Evolutionary conservation across 2,888 invertebrate species (phyloP).

Genomic region (Thera obeliscata): DNA sequence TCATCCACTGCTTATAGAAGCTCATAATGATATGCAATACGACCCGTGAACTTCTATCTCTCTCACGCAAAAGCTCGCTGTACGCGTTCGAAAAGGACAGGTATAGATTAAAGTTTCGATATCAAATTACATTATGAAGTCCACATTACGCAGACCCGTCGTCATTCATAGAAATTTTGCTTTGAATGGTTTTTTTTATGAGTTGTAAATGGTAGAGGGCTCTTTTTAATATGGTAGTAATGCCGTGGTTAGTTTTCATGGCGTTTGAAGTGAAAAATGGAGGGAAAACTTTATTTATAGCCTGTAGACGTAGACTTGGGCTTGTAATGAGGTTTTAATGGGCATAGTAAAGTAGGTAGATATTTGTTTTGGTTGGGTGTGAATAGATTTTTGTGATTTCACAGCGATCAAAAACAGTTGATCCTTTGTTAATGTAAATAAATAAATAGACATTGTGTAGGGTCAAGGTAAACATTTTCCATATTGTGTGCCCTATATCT

Average conservation of each 20-base stretch:
- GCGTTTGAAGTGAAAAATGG: slow-evolving; percentile 42
- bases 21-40: slow-evolving; percentile 56
- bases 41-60: slow-evolving; percentile 46
- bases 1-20: slow-evolving; percentile 35
- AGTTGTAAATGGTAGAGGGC: slow-evolving; percentile 13
- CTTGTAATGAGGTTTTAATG: slow-evolving; percentile 44
- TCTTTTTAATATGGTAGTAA: slow-evolving; percentile 28
- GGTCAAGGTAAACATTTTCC: slow-evolving; percentile 47
- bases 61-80: slow-evolving; percentile 22
- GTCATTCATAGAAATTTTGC: slow-evolving; percentile 34
- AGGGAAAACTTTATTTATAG: slow-evolving; percentile 47
- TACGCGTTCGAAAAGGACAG: slow-evolving; percentile 35
- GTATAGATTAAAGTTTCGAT: slow-evolving; percentile 38
- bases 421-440: slow-evolving; percentile 29
- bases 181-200: slow-evolving; percentile 22
- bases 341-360: slow-evolving; percentile 2
- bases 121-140: slow-evolving; percentile 42
- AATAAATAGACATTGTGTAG: slow-evolving; percentile 53
- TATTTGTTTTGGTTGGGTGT: slow-evolving; percentile 37
- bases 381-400: slow-evolving; percentile 25
- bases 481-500: slow-evolving; percentile 49
- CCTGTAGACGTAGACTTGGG: slow-evolving; percentile 37
- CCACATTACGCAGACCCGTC: slow-evolving; percentile 43
- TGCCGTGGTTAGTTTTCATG: slow-evolving; percentile 44
- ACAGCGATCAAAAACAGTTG: slow-evolving; percentile 2